Base-by-base conservation (phyloP, 2,888 invertebrate species). In the Agrotis exclamationis region DNA sequence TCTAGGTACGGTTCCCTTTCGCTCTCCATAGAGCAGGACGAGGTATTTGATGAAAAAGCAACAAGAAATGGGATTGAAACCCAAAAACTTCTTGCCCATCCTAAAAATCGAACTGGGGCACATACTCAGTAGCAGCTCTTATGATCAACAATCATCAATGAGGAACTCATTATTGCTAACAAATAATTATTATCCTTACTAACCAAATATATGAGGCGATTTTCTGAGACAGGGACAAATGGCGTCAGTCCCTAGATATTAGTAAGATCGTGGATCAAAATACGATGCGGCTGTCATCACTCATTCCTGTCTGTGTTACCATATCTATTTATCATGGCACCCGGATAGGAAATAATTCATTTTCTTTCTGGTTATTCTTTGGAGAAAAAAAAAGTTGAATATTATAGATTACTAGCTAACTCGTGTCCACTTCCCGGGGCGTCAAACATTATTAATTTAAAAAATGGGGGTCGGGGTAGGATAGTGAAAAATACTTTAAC, bases 191-290 rank as follows among this genome's bases (percentile, higher is more conserved):
- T 16, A 74, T n/a, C 28, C 20, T 14, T 22, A 45, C 20, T 33
- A 44, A 74, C 16, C 9, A 18, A 54, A 20, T n/a, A 18, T 18
- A 74, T 28, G 7, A 18, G 14, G 62, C 18, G 48, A 63, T 48
- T 59, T 67, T 50, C 44, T 51, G 24, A 16, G 67, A 74, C 67
- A 45, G 39, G 56, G 39, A 76, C 63, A 78, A 76, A 76, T 76
- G 63, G 16, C 22, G 45, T 16, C 54, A 63, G 39, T 59, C 63
- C 39, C 50, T n/a, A 24, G 39, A 60, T 78, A 63, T 76, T 78
- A 63, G 50, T 45, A 51, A 39, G 45, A 71, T 44, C 22, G 28
- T 76, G 63, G 20, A 72, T 72, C 63, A 71, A 45, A 48, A 45
- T n/a, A 51, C 47, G 50, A 64, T n/a, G 45, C 28, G 58, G 28